phyloP scores from a whole-genome alignment of 1,140 invertebrate genomes.

The Drosophila littoralis region DNA sequence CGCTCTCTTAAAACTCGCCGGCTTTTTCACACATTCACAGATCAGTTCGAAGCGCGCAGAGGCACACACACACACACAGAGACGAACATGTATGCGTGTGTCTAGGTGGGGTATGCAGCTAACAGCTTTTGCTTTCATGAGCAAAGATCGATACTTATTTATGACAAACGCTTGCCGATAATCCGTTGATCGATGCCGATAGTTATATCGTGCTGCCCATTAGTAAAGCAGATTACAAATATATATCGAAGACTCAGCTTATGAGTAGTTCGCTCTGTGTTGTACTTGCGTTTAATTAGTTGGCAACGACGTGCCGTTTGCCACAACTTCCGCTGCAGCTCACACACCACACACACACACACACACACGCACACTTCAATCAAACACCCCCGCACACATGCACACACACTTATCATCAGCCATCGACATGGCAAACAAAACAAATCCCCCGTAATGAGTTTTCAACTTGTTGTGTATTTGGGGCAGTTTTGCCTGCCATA shows the following conservation, averaged over 20 bases:
- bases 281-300: conserved; percentile 66
- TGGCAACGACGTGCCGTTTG: conserved; percentile 36
- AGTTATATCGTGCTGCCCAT: conserved; percentile 13
- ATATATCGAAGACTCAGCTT: conserved; percentile 10
- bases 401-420: conserved; percentile 33
- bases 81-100: conserved; percentile 1
- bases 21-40: conserved; percentile 46
- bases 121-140: conserved; percentile 31
- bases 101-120: conserved; percentile 44
- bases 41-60: conserved; percentile 15
- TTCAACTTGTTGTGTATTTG: conserved; percentile 78
- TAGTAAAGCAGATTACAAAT: neutral
- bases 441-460: conserved; percentile 51
- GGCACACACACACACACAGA: conserved; percentile 5
- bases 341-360: conserved; percentile 20
- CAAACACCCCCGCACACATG: conserved; percentile 26
- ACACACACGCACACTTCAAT: conserved; percentile 15
- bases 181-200: conserved; percentile 31
- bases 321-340: conserved; percentile 66
- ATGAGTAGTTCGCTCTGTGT: conserved; percentile 6
- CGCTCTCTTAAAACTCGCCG: conserved; percentile 43
- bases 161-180: conserved; percentile 19
- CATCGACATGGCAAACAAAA: conserved; percentile 58
- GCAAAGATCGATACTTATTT: conserved; percentile 3
- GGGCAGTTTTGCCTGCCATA: conserved; percentile 63